A percentile compares a stretch with the other conserved stretches of the same genome.
These are phyloP conservation scores for Chironomus tepperi DNA, from an alignment of 1,140 invertebrate genomes.

Conservation along the genomic window DNA sequence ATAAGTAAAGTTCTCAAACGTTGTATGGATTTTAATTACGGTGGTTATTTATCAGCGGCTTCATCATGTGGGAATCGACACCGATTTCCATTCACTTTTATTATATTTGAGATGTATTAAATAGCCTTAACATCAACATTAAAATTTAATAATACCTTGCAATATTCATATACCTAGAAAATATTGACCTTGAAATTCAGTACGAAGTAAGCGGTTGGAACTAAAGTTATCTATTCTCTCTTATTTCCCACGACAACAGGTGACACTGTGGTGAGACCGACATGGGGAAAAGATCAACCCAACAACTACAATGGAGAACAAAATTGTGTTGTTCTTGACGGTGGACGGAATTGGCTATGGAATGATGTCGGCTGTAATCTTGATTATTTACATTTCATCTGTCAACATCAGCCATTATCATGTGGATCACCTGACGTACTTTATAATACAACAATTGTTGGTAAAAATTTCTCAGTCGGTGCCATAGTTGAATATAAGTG, in stretches of 20 bases:
- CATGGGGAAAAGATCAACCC: constrained; percentile 88
- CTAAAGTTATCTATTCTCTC: neutral
- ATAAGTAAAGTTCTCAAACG: neutral
- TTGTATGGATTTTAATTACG: neutral
- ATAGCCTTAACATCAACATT: neutral
- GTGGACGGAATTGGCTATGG: constrained; percentile 81
- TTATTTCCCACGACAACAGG: constrained; percentile 43
- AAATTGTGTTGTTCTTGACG: constrained; percentile 86
- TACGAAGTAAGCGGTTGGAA: neutral
- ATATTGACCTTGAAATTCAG: neutral
- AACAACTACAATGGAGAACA: constrained; percentile 94
- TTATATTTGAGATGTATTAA: neutral
- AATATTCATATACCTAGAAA: neutral
- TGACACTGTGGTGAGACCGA: constrained; percentile 63
- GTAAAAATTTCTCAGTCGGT: constrained; percentile 59
- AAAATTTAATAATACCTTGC: neutral
- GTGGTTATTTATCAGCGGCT: neutral
- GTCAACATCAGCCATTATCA: constrained; percentile 72
- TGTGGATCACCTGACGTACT: constrained; percentile 81
- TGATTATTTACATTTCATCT: constrained; percentile 87
- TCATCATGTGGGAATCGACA: constrained; percentile 8
- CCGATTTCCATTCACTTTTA: neutral
- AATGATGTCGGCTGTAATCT: constrained; percentile 92
- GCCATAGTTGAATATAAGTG: constrained; percentile 67
- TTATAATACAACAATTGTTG: constrained; percentile 72